Evolutionary conservation across 2,888 invertebrate genomes (phyloP).

Genomic region (Sinhomidia bicolor): DNA sequence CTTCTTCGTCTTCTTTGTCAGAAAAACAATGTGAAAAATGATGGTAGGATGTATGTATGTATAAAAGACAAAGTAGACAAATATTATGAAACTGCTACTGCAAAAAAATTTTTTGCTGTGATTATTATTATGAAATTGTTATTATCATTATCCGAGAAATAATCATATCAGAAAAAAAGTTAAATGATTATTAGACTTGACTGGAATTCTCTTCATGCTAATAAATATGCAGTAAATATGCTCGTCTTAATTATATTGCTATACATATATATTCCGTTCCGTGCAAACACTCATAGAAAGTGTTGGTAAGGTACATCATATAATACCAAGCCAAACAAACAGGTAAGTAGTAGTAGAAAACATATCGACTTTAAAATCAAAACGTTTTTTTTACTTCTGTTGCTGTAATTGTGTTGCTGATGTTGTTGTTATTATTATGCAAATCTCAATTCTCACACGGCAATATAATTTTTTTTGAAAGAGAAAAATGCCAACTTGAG

Average conservation of each 20-base stretch:
- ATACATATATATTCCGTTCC: not conserved
- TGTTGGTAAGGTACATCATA: not conserved
- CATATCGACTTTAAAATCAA: constrained; percentile 16
- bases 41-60: no score
- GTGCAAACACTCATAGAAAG: not conserved
- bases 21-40: no score
- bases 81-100: no score
- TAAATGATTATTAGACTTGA: constrained; percentile 38
- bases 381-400: not conserved
- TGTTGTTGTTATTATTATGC: constrained; percentile 27
- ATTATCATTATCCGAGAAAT: not conserved
- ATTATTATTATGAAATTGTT: not conserved
- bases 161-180: constrained; percentile 38
- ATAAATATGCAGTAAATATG: constrained; percentile 12
- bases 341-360: constrained; percentile 6
- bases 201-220: not conserved
- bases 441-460: constrained; percentile 42
- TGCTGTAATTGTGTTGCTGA: constrained; percentile 1
- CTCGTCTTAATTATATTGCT: constrained; percentile 43
- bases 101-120: no score
- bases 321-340: not conserved
- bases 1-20: not conserved
- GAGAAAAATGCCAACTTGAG: constrained; percentile 7
- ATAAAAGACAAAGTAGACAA: no score
- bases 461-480: constrained; percentile 43